These are phyloP conservation scores for Myopa testacea DNA, from an alignment of 2,888 invertebrate species.

Conservation along the genomic window DNA sequence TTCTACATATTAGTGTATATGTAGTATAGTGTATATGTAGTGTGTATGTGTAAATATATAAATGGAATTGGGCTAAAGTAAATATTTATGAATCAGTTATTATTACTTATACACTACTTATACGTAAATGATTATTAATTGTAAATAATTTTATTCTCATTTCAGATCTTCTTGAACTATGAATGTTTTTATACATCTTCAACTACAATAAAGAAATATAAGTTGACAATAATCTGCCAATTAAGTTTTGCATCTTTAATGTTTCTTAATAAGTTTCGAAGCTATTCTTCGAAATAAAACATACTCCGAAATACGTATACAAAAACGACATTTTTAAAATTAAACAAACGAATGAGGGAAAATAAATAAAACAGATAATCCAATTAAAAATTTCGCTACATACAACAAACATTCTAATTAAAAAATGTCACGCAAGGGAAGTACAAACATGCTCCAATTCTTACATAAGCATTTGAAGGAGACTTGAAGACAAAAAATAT, in stretches of 20 bases:
- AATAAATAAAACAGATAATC: not conserved
- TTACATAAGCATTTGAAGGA: not conserved
- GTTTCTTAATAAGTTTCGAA: not conserved
- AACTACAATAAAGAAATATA: not conserved
- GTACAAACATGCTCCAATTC: too few relatives aligned
- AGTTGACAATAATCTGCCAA: constrained; percentile 2
- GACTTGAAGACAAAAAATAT: not conserved
- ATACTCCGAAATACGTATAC: not conserved
- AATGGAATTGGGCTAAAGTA: too few relatives aligned
- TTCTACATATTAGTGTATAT: too few relatives aligned
- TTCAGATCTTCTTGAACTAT: not conserved
- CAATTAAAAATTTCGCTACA: not conserved
- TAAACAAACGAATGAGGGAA: not conserved
- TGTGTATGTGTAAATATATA: too few relatives aligned
- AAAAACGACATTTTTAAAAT: not conserved
- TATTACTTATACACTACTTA: too few relatives aligned
- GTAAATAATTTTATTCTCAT: not conserved
- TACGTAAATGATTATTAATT: not conserved
- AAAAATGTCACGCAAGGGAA: too few relatives aligned
- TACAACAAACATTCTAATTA: too few relatives aligned
- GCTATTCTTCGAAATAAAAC: not conserved
- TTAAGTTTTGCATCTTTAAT: not conserved
- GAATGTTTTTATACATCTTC: not conserved
- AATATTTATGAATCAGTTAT: too few relatives aligned
- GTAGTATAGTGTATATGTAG: too few relatives aligned